Conservation (phyloP, 2,113 vertebrate species). For the Monopterus albus region DNA sequence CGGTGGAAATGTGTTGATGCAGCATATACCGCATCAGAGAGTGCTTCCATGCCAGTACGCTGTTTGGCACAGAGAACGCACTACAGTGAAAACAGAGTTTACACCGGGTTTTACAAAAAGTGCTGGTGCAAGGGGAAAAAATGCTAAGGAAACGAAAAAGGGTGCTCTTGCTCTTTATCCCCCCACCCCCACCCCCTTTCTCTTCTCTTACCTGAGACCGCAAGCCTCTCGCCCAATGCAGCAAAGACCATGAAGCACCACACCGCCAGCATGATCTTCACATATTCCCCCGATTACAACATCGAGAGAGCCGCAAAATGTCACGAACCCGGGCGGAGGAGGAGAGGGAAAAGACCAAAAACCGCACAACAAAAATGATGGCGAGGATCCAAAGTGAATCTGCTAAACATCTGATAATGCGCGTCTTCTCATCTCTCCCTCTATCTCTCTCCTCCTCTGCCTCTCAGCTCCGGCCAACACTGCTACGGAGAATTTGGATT, state of each 20-base stretch:
- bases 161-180: constrained; percentile 32
- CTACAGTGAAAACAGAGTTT: constrained; percentile 40
- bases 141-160: constrained; percentile 56
- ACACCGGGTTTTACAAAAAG: constrained; percentile 51
- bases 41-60: constrained; percentile 22
- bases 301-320: constrained; percentile 70
- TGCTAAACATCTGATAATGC: constrained; percentile 69
- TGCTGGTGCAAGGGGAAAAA: constrained; percentile 56
- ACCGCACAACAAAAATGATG: constrained; percentile 24
- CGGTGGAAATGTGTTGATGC: constrained; percentile 81
- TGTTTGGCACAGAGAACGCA: constrained; percentile 55
- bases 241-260: constrained; percentile 84
- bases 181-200: background rate
- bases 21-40: constrained; percentile 72
- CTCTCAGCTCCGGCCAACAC: constrained; percentile 45
- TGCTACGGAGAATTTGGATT: constrained; percentile 31
- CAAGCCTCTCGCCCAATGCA: constrained; percentile 82
- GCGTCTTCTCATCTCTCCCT: constrained; percentile 62
- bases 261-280: constrained; percentile 85
- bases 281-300: constrained; percentile 80
- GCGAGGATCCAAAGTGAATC: constrained; percentile 49
- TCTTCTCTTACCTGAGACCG: constrained; percentile 82
- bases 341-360: constrained; percentile 9
- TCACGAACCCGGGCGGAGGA: constrained; percentile 39
- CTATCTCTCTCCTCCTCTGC: constrained; percentile 3